Conservation (phyloP, 2,888 invertebrate genomes). For the Teleogryllus oceanicus region DNA sequence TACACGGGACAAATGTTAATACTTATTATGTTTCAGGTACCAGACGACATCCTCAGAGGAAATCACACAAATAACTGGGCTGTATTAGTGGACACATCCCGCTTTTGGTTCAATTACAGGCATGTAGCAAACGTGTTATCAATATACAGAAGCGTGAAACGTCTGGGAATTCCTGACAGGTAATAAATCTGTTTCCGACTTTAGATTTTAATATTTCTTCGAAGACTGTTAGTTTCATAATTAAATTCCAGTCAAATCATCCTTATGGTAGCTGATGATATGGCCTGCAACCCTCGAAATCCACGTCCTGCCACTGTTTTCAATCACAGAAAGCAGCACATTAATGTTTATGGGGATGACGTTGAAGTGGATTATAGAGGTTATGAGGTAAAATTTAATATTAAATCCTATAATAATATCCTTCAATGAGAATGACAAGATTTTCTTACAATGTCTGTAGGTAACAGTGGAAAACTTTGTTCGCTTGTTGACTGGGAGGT, state of each 20-base stretch:
- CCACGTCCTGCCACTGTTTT: slow-evolving; percentile 96
- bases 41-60: slow-evolving; percentile 40
- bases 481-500: slow-evolving; percentile 86
- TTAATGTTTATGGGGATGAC: slow-evolving; percentile 98
- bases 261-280: slow-evolving; percentile 98
- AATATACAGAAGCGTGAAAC: slow-evolving; percentile 95
- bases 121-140: slow-evolving; percentile 99
- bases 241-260: slow-evolving; percentile 77
- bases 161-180: slow-evolving; percentile 95
- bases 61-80: slow-evolving; percentile 99
- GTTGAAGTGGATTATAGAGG: slow-evolving; percentile 98
- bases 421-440: background rate
- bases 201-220: slow-evolving; percentile 11
- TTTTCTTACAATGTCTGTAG: slow-evolving; percentile 48
- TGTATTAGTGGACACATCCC: slow-evolving; percentile 94
- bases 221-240: background rate
- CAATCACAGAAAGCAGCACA: slow-evolving; percentile 96
- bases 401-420: slow-evolving; percentile 11
- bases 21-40: slow-evolving; percentile 21
- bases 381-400: slow-evolving; percentile 62
- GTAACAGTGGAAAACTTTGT: slow-evolving; percentile 99
- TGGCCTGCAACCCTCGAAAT: slow-evolving; percentile 98
- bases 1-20: too few relatives aligned
- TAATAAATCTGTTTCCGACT: slow-evolving; percentile 38
- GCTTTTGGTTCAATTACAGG: slow-evolving; percentile 99